Percentiles rank a stretch among this genome's conserved stretches.
Conservation (phyloP, 2,888 invertebrate genomes). For the Chymomyza fuscimana region DNA sequence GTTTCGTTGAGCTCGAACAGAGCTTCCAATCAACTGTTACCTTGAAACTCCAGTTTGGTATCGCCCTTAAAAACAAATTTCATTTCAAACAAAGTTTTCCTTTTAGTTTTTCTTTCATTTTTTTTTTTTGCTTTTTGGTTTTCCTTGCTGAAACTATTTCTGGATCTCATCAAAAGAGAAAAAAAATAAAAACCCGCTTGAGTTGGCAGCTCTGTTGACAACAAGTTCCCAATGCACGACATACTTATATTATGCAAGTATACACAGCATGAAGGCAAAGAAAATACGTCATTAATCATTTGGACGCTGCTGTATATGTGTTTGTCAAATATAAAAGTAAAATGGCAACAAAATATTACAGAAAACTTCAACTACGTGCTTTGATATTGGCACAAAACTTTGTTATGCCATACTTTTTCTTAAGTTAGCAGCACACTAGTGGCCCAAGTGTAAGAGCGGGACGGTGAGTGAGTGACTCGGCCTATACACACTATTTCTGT, state of each 20-base stretch:
- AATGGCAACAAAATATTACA: conserved; percentile 28
- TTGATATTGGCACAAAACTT: conserved; percentile 23
- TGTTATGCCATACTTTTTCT: neutral
- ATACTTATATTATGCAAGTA: neutral
- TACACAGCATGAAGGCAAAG: conserved; percentile 35
- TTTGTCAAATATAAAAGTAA: conserved; percentile 32
- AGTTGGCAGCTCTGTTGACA: conserved; percentile 9
- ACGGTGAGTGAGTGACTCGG: neutral
- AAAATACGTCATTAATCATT: conserved; percentile 76
- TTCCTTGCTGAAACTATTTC: neutral
- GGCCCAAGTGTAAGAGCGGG: neutral
- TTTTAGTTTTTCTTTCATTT: conserved; percentile 65
- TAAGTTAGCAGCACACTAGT: neutral
- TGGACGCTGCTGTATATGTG: conserved; percentile 42
- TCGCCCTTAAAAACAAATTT: conserved; percentile 65
- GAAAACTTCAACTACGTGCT: conserved; percentile 54
- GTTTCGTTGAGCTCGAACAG: neutral
- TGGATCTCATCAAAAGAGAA: conserved; percentile 1
- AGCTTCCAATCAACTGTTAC: conserved; percentile 7
- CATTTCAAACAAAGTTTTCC: conserved; percentile 66
- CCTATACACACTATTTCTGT: neutral
- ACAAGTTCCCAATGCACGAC: conserved; percentile 4
- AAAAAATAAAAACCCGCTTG: neutral
- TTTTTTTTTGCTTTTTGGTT: conserved; percentile 26
- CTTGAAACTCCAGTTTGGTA: neutral